These are phyloP conservation scores for Rynchops niger DNA, from an alignment of 2,113 vertebrate genomes.

Conservation along the genomic window DNA sequence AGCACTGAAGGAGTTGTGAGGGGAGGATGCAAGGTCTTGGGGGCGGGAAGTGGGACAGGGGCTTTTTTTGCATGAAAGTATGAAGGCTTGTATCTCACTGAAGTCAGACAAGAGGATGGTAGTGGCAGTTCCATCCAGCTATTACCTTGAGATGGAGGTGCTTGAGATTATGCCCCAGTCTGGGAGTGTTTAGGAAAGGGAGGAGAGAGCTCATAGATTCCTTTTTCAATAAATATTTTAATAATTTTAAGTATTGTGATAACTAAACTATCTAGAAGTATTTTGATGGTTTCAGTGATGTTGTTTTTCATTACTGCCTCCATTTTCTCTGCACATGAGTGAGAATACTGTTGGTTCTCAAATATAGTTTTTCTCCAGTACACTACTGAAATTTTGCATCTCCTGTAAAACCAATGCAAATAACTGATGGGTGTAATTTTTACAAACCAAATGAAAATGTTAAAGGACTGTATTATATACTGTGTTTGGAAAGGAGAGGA, in stretches of 20 bases:
- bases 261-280: not conserved
- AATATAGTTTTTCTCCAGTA: not conserved
- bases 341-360: not conserved
- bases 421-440: not conserved
- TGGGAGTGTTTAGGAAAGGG: not conserved
- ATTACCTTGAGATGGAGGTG: not conserved
- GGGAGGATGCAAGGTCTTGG: not conserved
- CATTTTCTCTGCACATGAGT: not conserved
- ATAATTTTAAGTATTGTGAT: not conserved
- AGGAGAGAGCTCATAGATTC: not conserved
- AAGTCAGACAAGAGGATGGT: not conserved
- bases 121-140: not conserved
- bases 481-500: not conserved
- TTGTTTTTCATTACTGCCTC: not conserved
- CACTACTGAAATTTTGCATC: not conserved
- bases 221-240: not conserved
- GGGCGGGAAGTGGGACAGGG: fast-evolving
- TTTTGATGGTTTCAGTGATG: not conserved
- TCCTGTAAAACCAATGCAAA: not conserved
- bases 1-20: not conserved
- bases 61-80: not conserved
- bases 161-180: not conserved
- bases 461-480: not conserved
- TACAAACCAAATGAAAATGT: not conserved
- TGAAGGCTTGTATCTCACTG: not conserved